Base-by-base conservation (phyloP, 37 sponge, comb jelly and placozoan species). In the Oscarella lobularis region DNA sequence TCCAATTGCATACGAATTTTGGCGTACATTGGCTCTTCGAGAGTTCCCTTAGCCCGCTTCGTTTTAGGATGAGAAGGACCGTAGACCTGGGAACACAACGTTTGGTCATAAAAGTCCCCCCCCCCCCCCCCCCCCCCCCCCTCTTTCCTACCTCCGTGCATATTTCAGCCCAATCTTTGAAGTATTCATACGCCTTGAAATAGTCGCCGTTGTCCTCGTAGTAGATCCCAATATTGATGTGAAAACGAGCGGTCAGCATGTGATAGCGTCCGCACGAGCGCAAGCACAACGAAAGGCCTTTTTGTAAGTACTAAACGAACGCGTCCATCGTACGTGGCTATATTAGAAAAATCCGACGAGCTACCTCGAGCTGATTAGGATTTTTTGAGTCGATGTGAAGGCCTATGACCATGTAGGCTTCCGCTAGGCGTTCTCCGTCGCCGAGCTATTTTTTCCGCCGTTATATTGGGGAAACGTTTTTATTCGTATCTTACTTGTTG, bases 241-340 rank as follows among this genome's bases (percentile, higher is more conserved):
- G 60, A 48, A 48, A 48, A 48, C 60, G 60, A 27, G 60, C 60
- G 20, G 60, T 27, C 60, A 48, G 60, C 60, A 48, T 48, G 60
- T 48, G 60, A 48, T 48, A 48, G 20, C 60, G 60, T 48, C 60
- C 60, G 20, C 60, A 48, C 9, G 20, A 9, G 9, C 60, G 60
- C 60, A 48, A 48, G 60, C 60, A 48, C 14, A 48, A 20, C 9
- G 60, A 48, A 9, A 48, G 20, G 9, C 60, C 60, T 20, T 48
- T 48, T 20, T 48, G 60, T 20, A 48, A 48, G 60, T 48, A 48
- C 60, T 48, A 20, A 48, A 48, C 14, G 20, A 48, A 48, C 9
- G 60, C 20, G 60, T 20, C 20, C 20, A 48, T 48, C 20, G 60
- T 48, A 48, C 60, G 9, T n/a, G n/a, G n/a, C n/a, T n/a, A n/a